These are phyloP conservation scores for Lasius platythorax DNA, from an alignment of 2,888 invertebrate species.

Conservation along the genomic window DNA sequence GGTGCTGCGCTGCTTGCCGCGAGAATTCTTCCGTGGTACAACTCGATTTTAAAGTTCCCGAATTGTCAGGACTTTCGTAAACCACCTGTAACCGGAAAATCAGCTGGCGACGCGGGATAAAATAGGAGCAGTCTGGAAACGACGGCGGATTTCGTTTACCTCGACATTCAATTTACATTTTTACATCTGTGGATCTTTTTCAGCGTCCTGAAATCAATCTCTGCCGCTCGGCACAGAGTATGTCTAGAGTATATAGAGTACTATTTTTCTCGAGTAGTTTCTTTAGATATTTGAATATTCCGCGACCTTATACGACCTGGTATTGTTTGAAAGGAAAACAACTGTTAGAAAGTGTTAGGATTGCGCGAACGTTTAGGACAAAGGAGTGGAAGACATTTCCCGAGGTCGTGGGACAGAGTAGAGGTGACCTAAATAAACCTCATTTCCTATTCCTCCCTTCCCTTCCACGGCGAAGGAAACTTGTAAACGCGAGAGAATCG, in stretches of 20 bases:
- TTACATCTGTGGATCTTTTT: background rate
- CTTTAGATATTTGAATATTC: background rate
- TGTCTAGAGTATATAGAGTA: no score
- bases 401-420: background rate
- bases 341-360: background rate
- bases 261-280: background rate
- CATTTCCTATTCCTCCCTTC: constrained; percentile 29
- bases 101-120: background rate
- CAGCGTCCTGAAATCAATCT: background rate
- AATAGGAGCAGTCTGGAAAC: background rate
- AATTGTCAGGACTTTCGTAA: constrained; percentile 29
- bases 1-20: background rate
- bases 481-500: constrained; percentile 22
- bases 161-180: background rate
- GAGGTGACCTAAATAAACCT: constrained; percentile 50
- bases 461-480: background rate
- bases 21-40: constrained; percentile 17
- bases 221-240: no score
- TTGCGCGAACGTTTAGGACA: background rate
- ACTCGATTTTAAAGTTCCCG: constrained; percentile 43
- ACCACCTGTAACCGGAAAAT: constrained; percentile 36
- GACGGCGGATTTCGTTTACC: background rate
- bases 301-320: no score
- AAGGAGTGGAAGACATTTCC: background rate
- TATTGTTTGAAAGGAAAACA: background rate